Conservation (phyloP, 2,888 invertebrate genomes). For the Heliconius ismenius region DNA sequence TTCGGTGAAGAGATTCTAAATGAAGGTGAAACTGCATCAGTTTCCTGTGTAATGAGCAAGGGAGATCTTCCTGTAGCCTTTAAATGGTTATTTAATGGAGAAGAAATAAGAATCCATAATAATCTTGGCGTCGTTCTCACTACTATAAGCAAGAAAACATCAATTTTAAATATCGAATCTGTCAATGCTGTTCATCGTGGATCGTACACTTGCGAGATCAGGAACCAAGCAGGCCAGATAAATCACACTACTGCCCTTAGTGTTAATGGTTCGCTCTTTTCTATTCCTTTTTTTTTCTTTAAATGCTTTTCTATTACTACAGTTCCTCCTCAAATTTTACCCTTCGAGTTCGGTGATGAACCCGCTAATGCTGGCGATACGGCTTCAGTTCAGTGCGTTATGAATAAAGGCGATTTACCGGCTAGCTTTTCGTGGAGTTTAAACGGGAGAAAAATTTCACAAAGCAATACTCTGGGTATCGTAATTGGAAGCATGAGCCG, state of each 20-base stretch:
- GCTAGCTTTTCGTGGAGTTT: constrained; percentile 88
- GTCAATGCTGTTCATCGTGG: constrained; percentile 84
- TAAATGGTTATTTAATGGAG: constrained; percentile 85
- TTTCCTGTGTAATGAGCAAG: constrained; percentile 88
- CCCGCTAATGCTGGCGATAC: constrained; percentile 88
- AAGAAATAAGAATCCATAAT: constrained; percentile 75
- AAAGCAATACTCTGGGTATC: constrained; percentile 81
- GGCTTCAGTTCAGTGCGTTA: constrained; percentile 86
- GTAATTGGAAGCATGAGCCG: constrained; percentile 84
- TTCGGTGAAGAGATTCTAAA: constrained; percentile 88
- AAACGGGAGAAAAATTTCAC: constrained; percentile 78
- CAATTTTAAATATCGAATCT: constrained; percentile 84
- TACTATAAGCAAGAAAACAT: constrained; percentile 84
- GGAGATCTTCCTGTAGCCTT: constrained; percentile 91
- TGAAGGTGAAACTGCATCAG: constrained; percentile 87
- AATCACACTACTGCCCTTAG: constrained; percentile 82
- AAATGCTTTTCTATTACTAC: constrained; percentile 58
- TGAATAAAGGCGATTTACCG: constrained; percentile 90
- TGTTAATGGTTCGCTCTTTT: constrained; percentile 81
- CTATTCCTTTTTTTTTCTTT: constrained; percentile 48
- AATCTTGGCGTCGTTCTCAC: constrained; percentile 82
- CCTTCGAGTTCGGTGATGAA: constrained; percentile 85
- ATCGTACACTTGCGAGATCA: constrained; percentile 84
- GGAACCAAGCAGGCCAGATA: constrained; percentile 83
- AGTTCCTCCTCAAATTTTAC: constrained; percentile 87